These are phyloP conservation scores for Vipera latastei DNA, from an alignment of 2,797 vertebrate species.

Conservation along the genomic window DNA sequence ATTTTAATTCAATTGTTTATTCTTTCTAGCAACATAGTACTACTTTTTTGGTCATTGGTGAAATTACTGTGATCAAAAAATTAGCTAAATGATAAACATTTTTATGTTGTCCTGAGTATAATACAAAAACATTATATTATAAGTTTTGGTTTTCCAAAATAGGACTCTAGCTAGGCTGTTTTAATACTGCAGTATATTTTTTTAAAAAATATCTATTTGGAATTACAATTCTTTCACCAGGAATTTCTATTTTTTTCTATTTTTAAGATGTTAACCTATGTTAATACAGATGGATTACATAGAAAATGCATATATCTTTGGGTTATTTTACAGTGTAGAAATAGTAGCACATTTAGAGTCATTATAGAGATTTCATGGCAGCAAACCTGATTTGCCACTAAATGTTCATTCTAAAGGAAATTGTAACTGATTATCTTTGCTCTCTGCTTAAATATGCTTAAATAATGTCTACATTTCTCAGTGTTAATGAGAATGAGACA, in stretches of 20 bases:
- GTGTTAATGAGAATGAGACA: neutral
- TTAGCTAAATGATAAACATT: neutral
- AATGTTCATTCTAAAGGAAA: neutral
- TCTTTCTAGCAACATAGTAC: neutral
- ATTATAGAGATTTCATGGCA: neutral
- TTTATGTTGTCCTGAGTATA: neutral
- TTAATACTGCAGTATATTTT: too few species aligned
- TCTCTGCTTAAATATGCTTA: neutral
- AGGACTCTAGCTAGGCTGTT: neutral
- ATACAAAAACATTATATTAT: neutral
- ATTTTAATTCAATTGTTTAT: slow-evolving; percentile 1
- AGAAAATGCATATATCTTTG: neutral
- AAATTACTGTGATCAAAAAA: neutral
- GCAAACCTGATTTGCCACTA: neutral
- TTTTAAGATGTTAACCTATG: neutral
- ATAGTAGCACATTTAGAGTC: neutral
- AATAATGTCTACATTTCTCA: neutral
- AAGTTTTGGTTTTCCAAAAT: neutral
- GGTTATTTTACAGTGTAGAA: neutral
- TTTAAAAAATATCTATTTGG: neutral
- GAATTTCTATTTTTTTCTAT: neutral
- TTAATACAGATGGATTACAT: neutral
- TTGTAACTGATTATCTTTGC: neutral
- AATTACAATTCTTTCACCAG: neutral
- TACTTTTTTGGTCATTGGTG: neutral